Conservation (phyloP, 1,140 invertebrate species). For the Plodia interpunctella region DNA sequence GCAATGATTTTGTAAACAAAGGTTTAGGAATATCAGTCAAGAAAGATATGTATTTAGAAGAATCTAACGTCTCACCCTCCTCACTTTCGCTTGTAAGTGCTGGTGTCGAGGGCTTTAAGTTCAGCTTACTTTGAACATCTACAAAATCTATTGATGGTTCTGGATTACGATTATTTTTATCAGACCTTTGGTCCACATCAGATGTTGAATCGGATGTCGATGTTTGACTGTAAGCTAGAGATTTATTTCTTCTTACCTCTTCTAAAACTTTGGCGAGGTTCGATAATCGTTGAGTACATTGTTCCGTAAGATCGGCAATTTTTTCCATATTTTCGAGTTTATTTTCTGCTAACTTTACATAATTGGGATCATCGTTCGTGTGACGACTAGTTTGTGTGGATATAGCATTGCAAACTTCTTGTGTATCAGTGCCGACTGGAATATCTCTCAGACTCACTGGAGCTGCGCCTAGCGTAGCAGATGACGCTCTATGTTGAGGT, state of each 20-base stretch:
- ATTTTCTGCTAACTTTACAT: slow-evolving; percentile 58
- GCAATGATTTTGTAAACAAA: neutral
- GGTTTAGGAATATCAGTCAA: slow-evolving; percentile 57
- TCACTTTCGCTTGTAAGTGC: neutral
- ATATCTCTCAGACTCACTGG: neutral
- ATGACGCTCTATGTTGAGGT: neutral
- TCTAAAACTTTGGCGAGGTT: slow-evolving; percentile 76
- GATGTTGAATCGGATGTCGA: slow-evolving; percentile 50
- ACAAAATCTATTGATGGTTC: neutral
- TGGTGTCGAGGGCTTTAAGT: neutral
- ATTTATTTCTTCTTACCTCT: slow-evolving; percentile 77
- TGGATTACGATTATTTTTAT: slow-evolving; percentile 26
- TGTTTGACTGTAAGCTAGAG: slow-evolving; percentile 56
- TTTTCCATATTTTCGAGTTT: slow-evolving; percentile 71
- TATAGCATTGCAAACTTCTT: slow-evolving; percentile 35
- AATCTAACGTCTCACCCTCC: slow-evolving; percentile 9
- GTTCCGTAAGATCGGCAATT: slow-evolving; percentile 73
- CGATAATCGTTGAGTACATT: slow-evolving; percentile 75
- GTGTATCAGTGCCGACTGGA: neutral
- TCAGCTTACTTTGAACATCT: neutral
- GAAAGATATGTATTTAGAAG: slow-evolving; percentile 38
- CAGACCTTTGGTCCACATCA: slow-evolving; percentile 45
- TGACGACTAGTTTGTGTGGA: slow-evolving; percentile 51
- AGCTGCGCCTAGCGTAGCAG: neutral
- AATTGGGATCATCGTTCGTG: slow-evolving; percentile 47